phyloP scores from a whole-genome alignment of 2,113 vertebrate species.

The Saguinus midas region DNA sequence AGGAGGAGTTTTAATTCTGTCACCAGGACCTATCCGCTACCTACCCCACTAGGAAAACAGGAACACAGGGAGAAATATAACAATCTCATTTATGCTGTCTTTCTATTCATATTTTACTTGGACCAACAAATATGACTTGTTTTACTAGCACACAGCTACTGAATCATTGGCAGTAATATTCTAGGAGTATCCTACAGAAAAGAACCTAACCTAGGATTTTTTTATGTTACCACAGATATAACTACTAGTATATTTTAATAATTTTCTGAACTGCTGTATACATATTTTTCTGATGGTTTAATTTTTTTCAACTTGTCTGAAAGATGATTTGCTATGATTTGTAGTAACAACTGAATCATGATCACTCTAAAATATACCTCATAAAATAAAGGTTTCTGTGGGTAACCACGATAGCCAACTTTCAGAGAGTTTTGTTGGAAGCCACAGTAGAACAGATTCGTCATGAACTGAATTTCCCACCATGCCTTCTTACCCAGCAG shows the following conservation, averaged over 20 bases:
- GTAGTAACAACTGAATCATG: not conserved
- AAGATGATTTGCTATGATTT: not conserved
- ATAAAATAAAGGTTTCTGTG: not conserved
- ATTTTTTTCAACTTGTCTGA: slow-evolving; percentile 25
- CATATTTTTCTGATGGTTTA: not conserved
- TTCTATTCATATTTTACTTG: not conserved
- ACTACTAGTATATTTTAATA: not conserved
- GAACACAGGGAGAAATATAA: not conserved
- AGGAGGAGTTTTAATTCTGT: slow-evolving; percentile 7
- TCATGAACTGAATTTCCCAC: not conserved
- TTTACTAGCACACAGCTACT: not conserved
- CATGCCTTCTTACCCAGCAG: not conserved
- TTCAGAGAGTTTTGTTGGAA: not conserved
- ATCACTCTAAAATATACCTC: not conserved
- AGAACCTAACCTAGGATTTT: not conserved
- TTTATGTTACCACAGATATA: not conserved
- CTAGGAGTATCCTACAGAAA: not conserved
- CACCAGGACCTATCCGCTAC: not conserved
- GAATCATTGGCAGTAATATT: not conserved
- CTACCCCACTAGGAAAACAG: not conserved
- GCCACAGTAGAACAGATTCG: not conserved
- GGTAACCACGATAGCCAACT: not conserved
- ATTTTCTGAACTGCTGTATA: not conserved
- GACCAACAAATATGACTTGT: not conserved
- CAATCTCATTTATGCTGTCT: not conserved